These are phyloP conservation scores for Platysternon megacephalum DNA, from an alignment of 2,113 vertebrate species.

Conservation along the genomic window DNA sequence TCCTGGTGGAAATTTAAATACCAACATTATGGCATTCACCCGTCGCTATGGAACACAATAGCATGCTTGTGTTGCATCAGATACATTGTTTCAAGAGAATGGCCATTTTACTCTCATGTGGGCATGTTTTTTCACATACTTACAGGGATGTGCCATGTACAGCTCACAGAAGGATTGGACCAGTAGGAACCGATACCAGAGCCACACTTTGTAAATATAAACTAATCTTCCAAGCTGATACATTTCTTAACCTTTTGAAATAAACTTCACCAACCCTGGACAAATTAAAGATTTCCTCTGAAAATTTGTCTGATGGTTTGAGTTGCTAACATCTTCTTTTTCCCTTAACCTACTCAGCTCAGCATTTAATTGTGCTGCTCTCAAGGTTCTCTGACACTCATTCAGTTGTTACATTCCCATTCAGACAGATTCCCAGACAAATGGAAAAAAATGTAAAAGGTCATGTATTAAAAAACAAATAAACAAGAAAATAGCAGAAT, in stretches of 20 bases:
- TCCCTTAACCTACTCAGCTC: not conserved
- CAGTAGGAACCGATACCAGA: not conserved
- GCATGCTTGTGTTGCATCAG: not conserved
- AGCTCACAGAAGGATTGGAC: not conserved
- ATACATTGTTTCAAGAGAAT: not conserved
- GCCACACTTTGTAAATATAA: not conserved
- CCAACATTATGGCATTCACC: not conserved
- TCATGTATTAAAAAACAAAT: not conserved
- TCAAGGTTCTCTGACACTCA: not conserved
- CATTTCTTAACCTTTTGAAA: not conserved
- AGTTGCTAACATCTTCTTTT: not conserved
- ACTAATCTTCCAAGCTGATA: not conserved
- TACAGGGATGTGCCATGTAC: not conserved
- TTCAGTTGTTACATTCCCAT: not conserved
- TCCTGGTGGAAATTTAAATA: not conserved
- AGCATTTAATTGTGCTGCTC: not conserved
- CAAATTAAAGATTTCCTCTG: not conserved
- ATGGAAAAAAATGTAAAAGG: not conserved
- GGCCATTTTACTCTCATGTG: not conserved
- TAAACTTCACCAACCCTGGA: not conserved
- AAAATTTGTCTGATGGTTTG: not conserved
- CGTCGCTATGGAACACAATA: not conserved
- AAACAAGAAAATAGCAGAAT: not conserved
- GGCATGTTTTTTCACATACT: not conserved
- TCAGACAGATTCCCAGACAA: not conserved